Evolutionary conservation across 1,140 invertebrate genomes (phyloP), one percentile per base, ranked within the genome.

Genomic region (Drosophila novamexicana): DNA sequence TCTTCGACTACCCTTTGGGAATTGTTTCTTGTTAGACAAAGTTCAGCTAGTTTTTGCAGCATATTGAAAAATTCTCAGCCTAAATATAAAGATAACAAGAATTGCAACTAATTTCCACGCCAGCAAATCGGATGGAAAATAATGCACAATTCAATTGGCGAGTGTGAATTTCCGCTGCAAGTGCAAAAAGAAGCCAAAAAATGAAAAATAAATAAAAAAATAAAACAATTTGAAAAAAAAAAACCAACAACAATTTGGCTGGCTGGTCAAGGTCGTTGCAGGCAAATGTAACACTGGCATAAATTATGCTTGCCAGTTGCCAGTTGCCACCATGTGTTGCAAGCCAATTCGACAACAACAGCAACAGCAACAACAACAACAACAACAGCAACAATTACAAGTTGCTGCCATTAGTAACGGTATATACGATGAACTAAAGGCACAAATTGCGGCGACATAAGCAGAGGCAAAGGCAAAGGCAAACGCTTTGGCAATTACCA

Each of bases 271-370:
- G 84, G 84, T 89, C 84, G 77, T 73, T 69, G 79, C 83, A 63
- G 70, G 65, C 81, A 84, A 84, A 77, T 85, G 81, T 84, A 84
- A 85, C 72, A 81, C 71, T 86, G 65, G 80, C 84, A 89, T 89
- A 89, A 81, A 84, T 89, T 89, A 89, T 88, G 83, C 71, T 78
- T 65, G 22, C 22, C 22, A 18, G 18, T 18, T 18, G 18, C 18
- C 45, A 68, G 59, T 29, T 29, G 22, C 32, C 44, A 12, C 14
- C 63, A 59, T 54, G 58, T 76, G 67, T 79, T 76, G 77, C 64
- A 78, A 78, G 72, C 57, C 14, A 42, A 65, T 52, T 52, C 50
- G 16, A 10, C 62, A 64, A 22, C 61, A 64, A 32, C 54, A 59
- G 6, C 52, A 47, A 2, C 34, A 56, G 6, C 52, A 47, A 2